Evolutionary conservation across 2,113 vertebrate genomes (phyloP), one percentile per base, ranked within the genome.

Genomic region (Halcyon malimbica): DNA sequence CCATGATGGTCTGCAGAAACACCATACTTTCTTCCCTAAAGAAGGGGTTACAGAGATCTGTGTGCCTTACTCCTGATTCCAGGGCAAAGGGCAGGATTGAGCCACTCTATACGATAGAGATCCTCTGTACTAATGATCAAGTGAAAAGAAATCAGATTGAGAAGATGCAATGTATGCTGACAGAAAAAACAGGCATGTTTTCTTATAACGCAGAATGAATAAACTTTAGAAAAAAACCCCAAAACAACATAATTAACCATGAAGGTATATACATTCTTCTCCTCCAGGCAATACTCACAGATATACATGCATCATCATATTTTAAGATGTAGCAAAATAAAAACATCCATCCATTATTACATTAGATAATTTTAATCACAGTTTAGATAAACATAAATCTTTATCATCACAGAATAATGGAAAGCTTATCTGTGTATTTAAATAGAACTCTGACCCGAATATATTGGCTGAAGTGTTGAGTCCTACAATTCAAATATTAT

Each of bases 231-330:
- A 56, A 39, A 62, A 48, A 24, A 19, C 25, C 17, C 17, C 26
- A 24, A 46, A 46, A 46, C 19, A 46, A 60, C 1, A 4, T 12
- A 46, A 7, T 20, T 74, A 67, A 37, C 28, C 1, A 54, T 14
- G 10, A 9, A 75, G 10, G 8, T 29, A 83, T 50, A 44, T 7
- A 6, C 0, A 0, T 25, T 56, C 3, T 68, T 82, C 51, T 83
- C 5, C 25, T 41, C 25, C 44, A 79, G 53, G 10, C 57, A 71
- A 11, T 9, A 15, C 14, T 82, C 65, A 63, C 8, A 84, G 15
- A 39, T 20, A 2, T 4, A 33, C 0, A 0, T 13, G 8, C 16
- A n/a, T 10, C 37, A 24, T 0, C 46, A 46, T 46, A 26, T 81
- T 83, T 93, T 48, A 83, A 65, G 9, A n/a, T 5, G 4, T 60